Evolutionary conservation across 2,113 vertebrate species (phyloP), one percentile per base, ranked within the genome.

Genomic region (Lampris megalopsis): DNA sequence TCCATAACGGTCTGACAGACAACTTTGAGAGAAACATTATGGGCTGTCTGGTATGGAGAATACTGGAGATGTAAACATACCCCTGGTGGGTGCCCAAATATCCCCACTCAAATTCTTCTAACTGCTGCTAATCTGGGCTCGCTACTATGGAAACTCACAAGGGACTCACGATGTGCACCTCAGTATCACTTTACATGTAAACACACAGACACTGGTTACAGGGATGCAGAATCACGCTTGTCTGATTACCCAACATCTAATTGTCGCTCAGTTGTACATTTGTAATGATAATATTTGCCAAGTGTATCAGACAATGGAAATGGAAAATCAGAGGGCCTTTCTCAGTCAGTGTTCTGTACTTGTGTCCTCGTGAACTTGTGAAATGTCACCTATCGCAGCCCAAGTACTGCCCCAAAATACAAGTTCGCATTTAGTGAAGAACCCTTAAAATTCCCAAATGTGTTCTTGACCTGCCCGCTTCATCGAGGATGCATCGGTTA

Each of bases 51-150:
- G 82, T 56, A 83, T 75, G 83, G 71, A 76, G 78, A 86, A 86
- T 82, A 81, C 68, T 73, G 58, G 63, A 41, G 83, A 85, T 63
- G 80, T 90, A 89, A 92, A 92, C 78, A 88, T 76, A 82, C 61
- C 76, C 80, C 75, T 64, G 11, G 74, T 62, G 42, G 1, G 70
- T 71, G 64, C 70, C 78, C 73, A 67, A 85, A 91, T 86, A 77
- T 72, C 76, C 86, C 66, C 76, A 72, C 77, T 80, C 86, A 84
- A 84, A 73, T 87, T 90, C 85, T 79, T 80, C 75, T 83, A 86
- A 88, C 84, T 81, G 88, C 57, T 87, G 69, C 92, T 93, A 92
- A 92, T 87, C 88, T 88, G 83, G 90, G 88, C 87, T 49, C 63
- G 66, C 57, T 66, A 81, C 73, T 80, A 72, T 84, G 83, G 91